These are phyloP conservation scores for Gambusia affinis DNA, from an alignment of 2,113 vertebrate genomes.

Conservation along the genomic window DNA sequence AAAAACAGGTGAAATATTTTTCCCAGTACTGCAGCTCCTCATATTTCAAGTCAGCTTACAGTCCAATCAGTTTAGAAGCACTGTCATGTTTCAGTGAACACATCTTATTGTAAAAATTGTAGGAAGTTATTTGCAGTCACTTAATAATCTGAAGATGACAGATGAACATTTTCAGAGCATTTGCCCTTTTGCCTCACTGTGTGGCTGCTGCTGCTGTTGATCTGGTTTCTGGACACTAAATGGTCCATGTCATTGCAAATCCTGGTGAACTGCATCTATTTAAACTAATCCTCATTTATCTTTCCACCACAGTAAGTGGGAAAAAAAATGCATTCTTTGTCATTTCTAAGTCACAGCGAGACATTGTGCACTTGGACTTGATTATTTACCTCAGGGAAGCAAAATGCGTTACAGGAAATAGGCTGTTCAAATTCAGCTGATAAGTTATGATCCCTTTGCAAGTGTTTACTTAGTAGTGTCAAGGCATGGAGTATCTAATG, in stretches of 20 bases:
- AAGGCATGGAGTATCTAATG: neutral
- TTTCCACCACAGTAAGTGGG: conserved; percentile 14
- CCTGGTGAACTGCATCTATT: conserved; percentile 35
- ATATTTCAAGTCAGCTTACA: neutral
- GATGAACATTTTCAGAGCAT: neutral
- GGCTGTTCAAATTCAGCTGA: neutral
- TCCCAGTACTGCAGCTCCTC: neutral
- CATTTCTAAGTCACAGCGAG: conserved; percentile 8
- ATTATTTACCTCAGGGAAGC: neutral
- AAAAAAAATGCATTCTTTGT: conserved; percentile 12
- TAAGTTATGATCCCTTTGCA: neutral
- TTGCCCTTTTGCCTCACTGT: conserved; percentile 16
- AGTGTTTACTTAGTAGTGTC: too few relatives aligned
- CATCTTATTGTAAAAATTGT: neutral
- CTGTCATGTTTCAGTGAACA: neutral
- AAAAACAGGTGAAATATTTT: neutral
- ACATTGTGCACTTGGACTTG: neutral
- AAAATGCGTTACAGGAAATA: too few relatives aligned
- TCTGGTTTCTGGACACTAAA: conserved; percentile 33
- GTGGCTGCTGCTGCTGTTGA: conserved; percentile 33
- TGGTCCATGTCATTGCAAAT: conserved; percentile 41
- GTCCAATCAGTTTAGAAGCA: neutral
- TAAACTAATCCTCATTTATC: conserved; percentile 40
- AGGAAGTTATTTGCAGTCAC: neutral
- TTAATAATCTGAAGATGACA: neutral